These are phyloP conservation scores for Pantherophis guttatus DNA, from an alignment of 2,113 vertebrate species.

Conservation along the genomic window DNA sequence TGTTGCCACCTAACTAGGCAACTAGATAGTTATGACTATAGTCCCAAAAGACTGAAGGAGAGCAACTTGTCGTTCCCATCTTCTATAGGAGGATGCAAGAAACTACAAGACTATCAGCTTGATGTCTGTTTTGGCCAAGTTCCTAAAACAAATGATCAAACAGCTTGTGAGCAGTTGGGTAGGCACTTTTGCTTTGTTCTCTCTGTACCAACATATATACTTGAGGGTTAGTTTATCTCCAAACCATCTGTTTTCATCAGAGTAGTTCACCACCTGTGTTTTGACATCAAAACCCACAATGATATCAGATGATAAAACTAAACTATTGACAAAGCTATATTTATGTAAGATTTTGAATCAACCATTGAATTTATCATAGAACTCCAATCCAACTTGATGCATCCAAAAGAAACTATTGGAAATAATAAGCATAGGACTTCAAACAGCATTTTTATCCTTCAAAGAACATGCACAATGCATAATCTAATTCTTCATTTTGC, in stretches of 20 bases:
- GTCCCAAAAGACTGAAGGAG: neutral
- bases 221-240: neutral
- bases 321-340: neutral
- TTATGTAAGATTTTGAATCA: neutral
- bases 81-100: neutral
- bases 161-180: neutral
- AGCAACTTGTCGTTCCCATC: neutral
- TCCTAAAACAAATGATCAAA: neutral
- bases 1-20: neutral
- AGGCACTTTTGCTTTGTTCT: neutral
- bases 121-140: neutral
- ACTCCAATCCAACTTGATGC: neutral
- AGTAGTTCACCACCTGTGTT: neutral
- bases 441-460: neutral
- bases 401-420: neutral
- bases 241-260: neutral
- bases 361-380: neutral
- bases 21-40: neutral
- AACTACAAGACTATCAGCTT: neutral
- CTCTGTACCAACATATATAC: neutral
- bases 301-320: neutral
- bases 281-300: neutral
- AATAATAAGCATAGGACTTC: neutral
- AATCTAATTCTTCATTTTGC: constrained; percentile 63
- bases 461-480: constrained; percentile 36